Conservation (phyloP, 2,888 invertebrate genomes). For the Coleophora deauratella region DNA sequence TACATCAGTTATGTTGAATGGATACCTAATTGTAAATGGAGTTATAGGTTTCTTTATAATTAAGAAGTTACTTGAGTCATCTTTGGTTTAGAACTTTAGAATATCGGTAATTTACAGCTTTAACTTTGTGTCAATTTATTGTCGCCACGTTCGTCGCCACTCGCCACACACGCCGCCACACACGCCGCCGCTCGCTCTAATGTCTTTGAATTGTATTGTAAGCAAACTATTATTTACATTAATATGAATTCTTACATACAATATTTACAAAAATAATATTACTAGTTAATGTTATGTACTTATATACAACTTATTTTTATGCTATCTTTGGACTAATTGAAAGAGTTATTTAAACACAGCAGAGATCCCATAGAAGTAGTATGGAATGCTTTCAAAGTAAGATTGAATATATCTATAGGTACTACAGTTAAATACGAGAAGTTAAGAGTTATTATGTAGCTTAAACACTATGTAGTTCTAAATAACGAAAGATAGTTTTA, state of each 20-base stretch:
- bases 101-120: background rate
- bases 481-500: conserved; percentile 30
- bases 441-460: conserved; percentile 37
- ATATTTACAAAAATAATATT: background rate
- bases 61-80: too few species aligned
- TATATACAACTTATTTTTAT: conserved; percentile 41
- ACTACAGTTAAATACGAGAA: conserved; percentile 43
- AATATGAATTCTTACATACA: background rate
- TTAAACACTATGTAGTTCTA: conserved; percentile 21
- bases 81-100: background rate
- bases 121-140: too few species aligned
- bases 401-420: conserved; percentile 65
- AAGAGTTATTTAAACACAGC: conserved; percentile 66
- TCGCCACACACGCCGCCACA: too few species aligned
- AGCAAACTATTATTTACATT: too few species aligned
- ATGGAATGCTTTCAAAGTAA: conserved; percentile 68
- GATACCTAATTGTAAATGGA: too few species aligned
- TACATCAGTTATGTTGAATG: conserved; percentile 11
- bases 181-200: too few species aligned
- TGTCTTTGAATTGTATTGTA: too few species aligned
- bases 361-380: conserved; percentile 69
- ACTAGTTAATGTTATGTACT: conserved; percentile 33
- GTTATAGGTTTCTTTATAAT: too few species aligned
- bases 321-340: conserved; percentile 56
- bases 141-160: too few species aligned